These are phyloP conservation scores for Argyra leucocephala DNA, from an alignment of 2,888 invertebrate species.

Conservation along the genomic window DNA sequence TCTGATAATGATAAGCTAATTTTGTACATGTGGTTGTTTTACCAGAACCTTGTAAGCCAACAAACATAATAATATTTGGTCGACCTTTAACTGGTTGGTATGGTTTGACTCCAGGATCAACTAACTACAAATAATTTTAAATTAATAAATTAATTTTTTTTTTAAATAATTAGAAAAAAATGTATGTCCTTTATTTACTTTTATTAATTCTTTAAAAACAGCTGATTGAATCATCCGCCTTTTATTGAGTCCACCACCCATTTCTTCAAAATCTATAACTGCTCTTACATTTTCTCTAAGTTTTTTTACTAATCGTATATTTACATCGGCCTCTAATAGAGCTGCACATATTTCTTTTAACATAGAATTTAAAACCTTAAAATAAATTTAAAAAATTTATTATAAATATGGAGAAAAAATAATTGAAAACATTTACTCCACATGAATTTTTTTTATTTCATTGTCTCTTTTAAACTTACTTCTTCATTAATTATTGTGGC, in stretches of 20 bases:
- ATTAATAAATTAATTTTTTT: neutral
- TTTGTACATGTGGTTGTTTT: conserved; percentile 99
- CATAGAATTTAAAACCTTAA: conserved; percentile 93
- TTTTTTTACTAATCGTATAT: conserved; percentile 89
- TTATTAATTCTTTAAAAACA: conserved; percentile 95
- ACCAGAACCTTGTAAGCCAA: conserved; percentile 97
- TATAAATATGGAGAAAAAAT: neutral
- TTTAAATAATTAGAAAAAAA: neutral
- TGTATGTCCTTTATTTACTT: conserved; percentile 55
- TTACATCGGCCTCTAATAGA: conserved; percentile 92
- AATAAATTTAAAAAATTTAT: conserved; percentile 12
- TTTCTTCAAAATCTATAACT: conserved; percentile 98
- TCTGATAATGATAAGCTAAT: conserved; percentile 95
- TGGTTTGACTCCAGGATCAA: conserved; percentile 95
- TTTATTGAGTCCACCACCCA: conserved; percentile 97
- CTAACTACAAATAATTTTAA: conserved; percentile 52
- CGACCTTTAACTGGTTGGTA: conserved; percentile 92
- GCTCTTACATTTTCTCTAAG: conserved; percentile 93
- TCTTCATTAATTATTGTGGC: conserved; percentile 98
- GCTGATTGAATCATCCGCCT: conserved; percentile 97
- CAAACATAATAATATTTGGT: conserved; percentile 97
- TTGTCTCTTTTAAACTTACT: conserved; percentile 45
- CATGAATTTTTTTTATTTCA: no score
- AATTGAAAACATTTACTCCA: neutral
- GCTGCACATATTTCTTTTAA: conserved; percentile 98